Percentiles rank a stretch among this genome's conserved stretches.
Conservation (phyloP, 2,797 vertebrate genomes). For the Alca torda region DNA sequence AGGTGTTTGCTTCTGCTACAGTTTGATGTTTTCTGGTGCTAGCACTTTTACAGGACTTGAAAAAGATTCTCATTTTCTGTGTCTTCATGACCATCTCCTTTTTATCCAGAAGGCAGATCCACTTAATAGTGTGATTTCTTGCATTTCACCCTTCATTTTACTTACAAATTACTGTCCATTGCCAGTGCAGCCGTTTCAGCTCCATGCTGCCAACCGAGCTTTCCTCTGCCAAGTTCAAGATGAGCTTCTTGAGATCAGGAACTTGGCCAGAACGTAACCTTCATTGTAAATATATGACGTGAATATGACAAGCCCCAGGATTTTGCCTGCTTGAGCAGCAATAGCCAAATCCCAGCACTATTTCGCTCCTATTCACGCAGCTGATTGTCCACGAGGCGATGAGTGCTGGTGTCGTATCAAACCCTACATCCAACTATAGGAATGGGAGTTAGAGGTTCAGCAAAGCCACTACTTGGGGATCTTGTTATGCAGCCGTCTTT, state of each 20-base stretch:
- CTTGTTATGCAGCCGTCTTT: background rate
- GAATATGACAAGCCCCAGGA: background rate
- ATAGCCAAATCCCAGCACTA: background rate
- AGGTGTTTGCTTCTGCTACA: background rate
- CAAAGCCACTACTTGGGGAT: background rate
- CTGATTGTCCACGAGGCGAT: background rate
- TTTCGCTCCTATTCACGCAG: background rate
- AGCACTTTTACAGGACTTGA: background rate
- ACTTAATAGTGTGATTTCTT: background rate
- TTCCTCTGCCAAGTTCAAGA: background rate
- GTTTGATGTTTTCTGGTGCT: background rate
- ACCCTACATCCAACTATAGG: background rate
- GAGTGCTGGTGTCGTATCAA: background rate
- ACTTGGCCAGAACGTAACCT: background rate
- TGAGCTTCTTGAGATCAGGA: background rate
- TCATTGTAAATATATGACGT: rapidly evolving
- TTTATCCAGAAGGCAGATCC: background rate
- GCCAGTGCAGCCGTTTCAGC: background rate
- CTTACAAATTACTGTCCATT: background rate
- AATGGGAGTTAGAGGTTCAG: background rate
- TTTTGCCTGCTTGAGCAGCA: background rate
- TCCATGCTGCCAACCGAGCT: background rate
- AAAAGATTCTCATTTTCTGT: background rate
- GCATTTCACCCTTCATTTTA: background rate
- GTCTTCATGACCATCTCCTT: background rate